Evolutionary conservation across 2,797 vertebrate species (phyloP), one percentile per base, ranked within the genome.

Genomic region (Rhinoraja longicauda): DNA sequence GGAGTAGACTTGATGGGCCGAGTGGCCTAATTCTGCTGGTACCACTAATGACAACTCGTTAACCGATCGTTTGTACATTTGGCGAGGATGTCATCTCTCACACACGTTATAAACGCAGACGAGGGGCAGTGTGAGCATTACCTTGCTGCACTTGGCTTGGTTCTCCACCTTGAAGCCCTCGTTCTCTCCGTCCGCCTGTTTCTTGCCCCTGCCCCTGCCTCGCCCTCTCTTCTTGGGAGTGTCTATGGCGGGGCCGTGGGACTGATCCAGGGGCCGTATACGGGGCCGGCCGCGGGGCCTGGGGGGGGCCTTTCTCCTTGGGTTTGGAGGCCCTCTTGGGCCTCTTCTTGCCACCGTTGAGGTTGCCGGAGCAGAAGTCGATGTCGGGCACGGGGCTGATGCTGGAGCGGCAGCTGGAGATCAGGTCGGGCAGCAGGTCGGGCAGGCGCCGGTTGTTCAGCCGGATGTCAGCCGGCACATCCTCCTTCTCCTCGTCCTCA

Each of bases 401-500:
- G 62, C 95, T 95, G 0, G 95, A 95, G 1, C 94, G 97, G 94
- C 98, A 98, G 94, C 98, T 99, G 79, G 98, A 99, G 90, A 99
- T 98, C 93, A 99, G 96, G 95, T 99, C 98, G 0, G 98, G 98
- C 29, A 98, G 96, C 0, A 98, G 94, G 8, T 95, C 95, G 0
- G 95, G 95, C 0, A 95, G 91, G 7, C 98, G 97, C 26, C 98
- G 96, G 77, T 97, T 98, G 95, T 99, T 99, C 93, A 99, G 95
- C 36, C 98, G 96, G 93, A 99, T 99, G 93, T 99, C 98, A 0
- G 98, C 98, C 0, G 98, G 98, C 79, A 97, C 97, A 0, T 98
- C 97, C 0, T 97, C 98, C 93, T 99, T 98, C 94, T 98, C 98
- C 94, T 99, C 98, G 0, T 99, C 98, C 94, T 98, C 97, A 72